Conservation (phyloP, 2,113 vertebrate species). For the Eudyptes chrysolophus region DNA sequence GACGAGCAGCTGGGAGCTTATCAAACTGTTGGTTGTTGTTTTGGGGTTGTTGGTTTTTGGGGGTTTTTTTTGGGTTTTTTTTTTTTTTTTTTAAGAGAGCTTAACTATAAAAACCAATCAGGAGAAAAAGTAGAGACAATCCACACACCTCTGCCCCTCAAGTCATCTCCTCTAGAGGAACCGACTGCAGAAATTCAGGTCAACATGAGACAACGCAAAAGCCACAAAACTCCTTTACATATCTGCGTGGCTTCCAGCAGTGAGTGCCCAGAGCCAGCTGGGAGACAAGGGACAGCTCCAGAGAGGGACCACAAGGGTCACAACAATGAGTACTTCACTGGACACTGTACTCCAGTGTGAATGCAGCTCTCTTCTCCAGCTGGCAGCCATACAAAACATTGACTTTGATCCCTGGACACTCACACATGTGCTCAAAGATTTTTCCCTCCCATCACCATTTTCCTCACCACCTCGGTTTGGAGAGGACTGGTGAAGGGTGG, state of each 20-base stretch:
- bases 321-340: background rate
- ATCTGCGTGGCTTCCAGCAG: background rate
- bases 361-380: background rate
- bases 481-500: background rate
- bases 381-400: background rate
- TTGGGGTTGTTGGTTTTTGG: background rate
- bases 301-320: background rate
- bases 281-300: background rate
- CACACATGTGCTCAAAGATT: background rate
- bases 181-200: background rate
- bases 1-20: background rate
- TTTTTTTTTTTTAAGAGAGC: background rate
- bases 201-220: rapidly evolving
- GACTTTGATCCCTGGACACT: background rate
- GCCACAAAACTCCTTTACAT: background rate
- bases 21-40: background rate
- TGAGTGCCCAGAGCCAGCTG: background rate
- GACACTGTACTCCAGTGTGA: background rate
- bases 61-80: no score
- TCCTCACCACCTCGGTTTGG: background rate
- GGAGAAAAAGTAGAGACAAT: background rate
- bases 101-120: background rate
- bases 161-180: background rate
- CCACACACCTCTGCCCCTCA: background rate
- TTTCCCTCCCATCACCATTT: background rate